Evolutionary conservation across 2,113 vertebrate species (phyloP).

Genomic region (Odocoileus hemionus): DNA sequence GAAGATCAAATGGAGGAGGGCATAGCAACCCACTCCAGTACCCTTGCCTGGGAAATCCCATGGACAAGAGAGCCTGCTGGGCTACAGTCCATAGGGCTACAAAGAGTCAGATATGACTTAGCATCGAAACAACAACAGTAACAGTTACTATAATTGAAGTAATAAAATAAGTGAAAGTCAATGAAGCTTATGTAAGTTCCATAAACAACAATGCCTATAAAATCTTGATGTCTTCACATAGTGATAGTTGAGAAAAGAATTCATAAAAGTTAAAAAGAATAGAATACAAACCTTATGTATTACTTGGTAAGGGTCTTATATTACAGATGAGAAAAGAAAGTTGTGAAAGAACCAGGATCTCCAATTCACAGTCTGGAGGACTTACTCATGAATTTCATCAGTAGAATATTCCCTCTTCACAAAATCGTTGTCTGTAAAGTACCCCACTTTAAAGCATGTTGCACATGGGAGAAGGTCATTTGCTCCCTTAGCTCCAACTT

Average conservation of each 20-base stretch:
- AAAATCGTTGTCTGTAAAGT: not conserved
- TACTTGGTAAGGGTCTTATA: not conserved
- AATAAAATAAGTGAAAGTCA: not conserved
- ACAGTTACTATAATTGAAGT: not conserved
- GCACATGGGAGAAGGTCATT: not conserved
- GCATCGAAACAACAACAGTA: not conserved
- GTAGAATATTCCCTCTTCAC: not conserved
- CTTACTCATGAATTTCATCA: fast-evolving
- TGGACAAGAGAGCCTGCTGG: not conserved
- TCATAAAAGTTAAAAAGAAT: not conserved
- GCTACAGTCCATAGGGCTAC: not conserved
- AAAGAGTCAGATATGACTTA: not conserved
- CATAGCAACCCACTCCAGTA: not conserved
- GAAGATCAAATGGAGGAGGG: not conserved
- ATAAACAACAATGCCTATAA: not conserved
- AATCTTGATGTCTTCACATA: not conserved
- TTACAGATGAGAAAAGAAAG: not conserved
- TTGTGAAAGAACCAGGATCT: not conserved
- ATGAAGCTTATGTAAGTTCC: not conserved
- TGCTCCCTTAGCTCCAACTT: not conserved
- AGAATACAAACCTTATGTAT: not conserved
- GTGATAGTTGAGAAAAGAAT: not conserved
- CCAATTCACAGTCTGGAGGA: not conserved
- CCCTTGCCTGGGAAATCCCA: not conserved
- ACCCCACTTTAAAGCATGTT: not conserved